phyloP scores from a whole-genome alignment of 1,140 invertebrate species.

The Eumaeus atala region DNA sequence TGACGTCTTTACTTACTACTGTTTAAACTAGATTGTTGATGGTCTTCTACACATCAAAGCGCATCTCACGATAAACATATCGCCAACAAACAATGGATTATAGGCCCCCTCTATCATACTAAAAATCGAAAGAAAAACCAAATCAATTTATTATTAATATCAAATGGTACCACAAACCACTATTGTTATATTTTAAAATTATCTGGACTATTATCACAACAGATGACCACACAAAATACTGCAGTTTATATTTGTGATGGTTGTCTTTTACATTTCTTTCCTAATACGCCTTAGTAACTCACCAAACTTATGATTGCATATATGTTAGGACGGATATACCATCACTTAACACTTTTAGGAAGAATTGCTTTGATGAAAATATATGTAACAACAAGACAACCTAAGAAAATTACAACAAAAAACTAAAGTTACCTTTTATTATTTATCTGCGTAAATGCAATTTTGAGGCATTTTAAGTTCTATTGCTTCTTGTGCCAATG shows the following conservation, averaged over 20 bases:
- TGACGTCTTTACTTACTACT: too few species aligned
- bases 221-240: slow-evolving; percentile 28
- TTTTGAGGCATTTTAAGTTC: slow-evolving; percentile 41
- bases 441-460: slow-evolving; percentile 49
- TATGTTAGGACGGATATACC: slow-evolving; percentile 27
- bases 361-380: slow-evolving; percentile 28
- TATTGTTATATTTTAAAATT: slow-evolving; percentile 29
- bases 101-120: slow-evolving; percentile 2
- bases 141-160: slow-evolving; percentile 6
- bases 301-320: slow-evolving; percentile 35
- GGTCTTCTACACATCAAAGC: too few species aligned
- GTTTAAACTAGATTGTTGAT: too few species aligned
- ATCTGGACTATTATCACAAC: slow-evolving; percentile 35
- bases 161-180: slow-evolving; percentile 9
- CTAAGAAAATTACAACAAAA: slow-evolving; percentile 38
- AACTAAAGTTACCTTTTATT: slow-evolving; percentile 35
- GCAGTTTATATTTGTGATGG: slow-evolving; percentile 20
- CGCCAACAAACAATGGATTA: too few species aligned
- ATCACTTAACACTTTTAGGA: slow-evolving; percentile 25
- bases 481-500: slow-evolving; percentile 26
- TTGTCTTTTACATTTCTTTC: slow-evolving; percentile 39
- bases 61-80: too few species aligned
- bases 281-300: slow-evolving; percentile 22
- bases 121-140: slow-evolving; percentile 7
- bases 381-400: slow-evolving; percentile 26